Conservation (phyloP, 2,113 vertebrate genomes). For the Aphyosemion australe region DNA sequence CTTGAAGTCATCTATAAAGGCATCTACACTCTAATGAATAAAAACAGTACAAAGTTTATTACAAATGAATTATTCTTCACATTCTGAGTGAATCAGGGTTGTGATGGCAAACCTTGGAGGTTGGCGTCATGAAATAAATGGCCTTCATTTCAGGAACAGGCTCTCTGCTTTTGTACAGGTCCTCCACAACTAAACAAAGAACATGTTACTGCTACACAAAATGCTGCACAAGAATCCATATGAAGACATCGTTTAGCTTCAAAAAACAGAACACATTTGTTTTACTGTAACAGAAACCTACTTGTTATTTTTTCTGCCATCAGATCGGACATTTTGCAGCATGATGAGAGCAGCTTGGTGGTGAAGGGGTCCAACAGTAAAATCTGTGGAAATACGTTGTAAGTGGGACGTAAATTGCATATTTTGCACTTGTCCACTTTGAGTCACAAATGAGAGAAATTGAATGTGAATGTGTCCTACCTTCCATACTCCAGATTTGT, state of each 20-base stretch:
- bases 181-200: constrained; percentile 89
- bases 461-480: constrained; percentile 46
- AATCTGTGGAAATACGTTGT: constrained; percentile 76
- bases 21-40: constrained; percentile 86
- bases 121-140: constrained; percentile 94
- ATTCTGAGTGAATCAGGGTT: background rate
- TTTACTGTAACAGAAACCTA: constrained; percentile 37
- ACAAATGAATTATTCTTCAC: background rate
- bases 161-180: constrained; percentile 90
- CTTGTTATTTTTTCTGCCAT: constrained; percentile 88
- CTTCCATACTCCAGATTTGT: constrained; percentile 81
- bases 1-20: constrained; percentile 90
- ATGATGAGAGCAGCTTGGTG: constrained; percentile 90
- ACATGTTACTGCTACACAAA: constrained; percentile 4
- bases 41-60: background rate
- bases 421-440: too few relatives aligned
- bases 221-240: background rate
- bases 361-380: constrained; percentile 94
- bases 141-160: constrained; percentile 94
- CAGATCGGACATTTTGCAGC: constrained; percentile 95
- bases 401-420: background rate
- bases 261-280: background rate
- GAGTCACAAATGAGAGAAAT: background rate
- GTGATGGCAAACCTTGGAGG: constrained; percentile 80
- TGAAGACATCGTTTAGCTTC: too few relatives aligned